Base-by-base conservation (phyloP, 2,113 vertebrate genomes). In the Thunnus maccoyii region DNA sequence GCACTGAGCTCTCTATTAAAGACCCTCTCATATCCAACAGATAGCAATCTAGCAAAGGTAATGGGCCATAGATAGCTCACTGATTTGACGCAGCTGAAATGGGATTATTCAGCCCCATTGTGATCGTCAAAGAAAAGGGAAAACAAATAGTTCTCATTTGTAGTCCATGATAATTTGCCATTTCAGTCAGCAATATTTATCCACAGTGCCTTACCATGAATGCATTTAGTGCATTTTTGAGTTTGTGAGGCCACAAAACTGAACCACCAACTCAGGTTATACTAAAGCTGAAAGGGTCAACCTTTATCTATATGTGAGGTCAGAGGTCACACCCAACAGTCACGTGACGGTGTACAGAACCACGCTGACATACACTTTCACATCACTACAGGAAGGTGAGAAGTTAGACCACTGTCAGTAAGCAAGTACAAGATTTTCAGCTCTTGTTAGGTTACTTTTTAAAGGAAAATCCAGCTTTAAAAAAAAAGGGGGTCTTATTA, bases 1-100 rank as follows among this genome's bases (percentile, higher is more conserved):
- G 16, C 74, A 15, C 63, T 63, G 78, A 88, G 83, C 84, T 87
- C 83, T 88, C 79, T 81, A 86, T 90, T 91, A 69, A 78, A 86
- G 71, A 76, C 54, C 84, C 72, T 74, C 78, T 86, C 63, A 57
- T 73, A 78, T 78, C 75, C 63, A 82, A 73, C 52, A 80, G 82
- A 87, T 84, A 72, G 78, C 74, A 60, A 86, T 91, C 85, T 67
- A 60, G 82, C 17, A 58, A 85, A 86, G 74, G 81, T 86, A 89
- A 89, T 89, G 69, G 75, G 72, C 75, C 83, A 22, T 18, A 70
- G 82, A 87, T 61, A 36, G 65, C 76, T 80, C 41, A 1, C 41
- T 72, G 70, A 87, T 77, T 58, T 74, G 20, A 51, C 30, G 50
- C 32, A 4, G 25, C 75, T 60, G 13, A 68, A 84, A 84, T 68